These are phyloP conservation scores for Styela plicata DNA, from an alignment of 23 tunicate genomes.

Conservation along the genomic window DNA sequence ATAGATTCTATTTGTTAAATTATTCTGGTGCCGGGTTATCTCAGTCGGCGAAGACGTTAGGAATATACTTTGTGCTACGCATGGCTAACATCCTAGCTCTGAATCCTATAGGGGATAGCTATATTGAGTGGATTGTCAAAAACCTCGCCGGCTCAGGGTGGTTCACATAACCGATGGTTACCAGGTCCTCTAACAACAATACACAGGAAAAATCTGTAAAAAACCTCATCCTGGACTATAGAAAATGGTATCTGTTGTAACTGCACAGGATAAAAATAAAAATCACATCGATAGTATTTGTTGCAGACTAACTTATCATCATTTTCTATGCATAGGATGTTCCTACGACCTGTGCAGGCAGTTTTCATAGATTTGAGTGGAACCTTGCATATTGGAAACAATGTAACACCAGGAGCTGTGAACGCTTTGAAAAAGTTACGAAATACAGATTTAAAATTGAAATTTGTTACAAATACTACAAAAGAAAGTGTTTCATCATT, in stretches of 20 bases:
- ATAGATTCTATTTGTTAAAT: no score
- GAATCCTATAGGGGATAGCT: not conserved
- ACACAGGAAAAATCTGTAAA: no score
- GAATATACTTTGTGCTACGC: no score
- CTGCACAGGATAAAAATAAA: no score
- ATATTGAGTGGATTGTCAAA: not conserved
- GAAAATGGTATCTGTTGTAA: no score
- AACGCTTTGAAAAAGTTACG: conserved; percentile 45
- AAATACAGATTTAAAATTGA: conserved; percentile 23
- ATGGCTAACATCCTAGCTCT: no score
- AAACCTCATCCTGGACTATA: no score
- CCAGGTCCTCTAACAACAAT: not conserved
- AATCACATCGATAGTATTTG: no score
- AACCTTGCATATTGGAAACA: conserved; percentile 61
- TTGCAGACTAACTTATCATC: no score
- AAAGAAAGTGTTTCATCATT: conserved; percentile 56
- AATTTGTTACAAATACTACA: conserved; percentile 76
- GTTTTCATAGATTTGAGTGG: conserved; percentile 75
- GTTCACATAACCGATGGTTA: not conserved
- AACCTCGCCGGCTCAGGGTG: not conserved
- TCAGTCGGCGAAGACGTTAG: no score
- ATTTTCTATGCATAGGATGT: no score
- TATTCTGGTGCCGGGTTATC: no score
- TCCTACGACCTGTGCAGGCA: conserved; percentile 29
- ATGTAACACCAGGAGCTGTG: conserved; percentile 40